Conservation (phyloP, 1,140 invertebrate species). For the Philopotamus ludificatus region DNA sequence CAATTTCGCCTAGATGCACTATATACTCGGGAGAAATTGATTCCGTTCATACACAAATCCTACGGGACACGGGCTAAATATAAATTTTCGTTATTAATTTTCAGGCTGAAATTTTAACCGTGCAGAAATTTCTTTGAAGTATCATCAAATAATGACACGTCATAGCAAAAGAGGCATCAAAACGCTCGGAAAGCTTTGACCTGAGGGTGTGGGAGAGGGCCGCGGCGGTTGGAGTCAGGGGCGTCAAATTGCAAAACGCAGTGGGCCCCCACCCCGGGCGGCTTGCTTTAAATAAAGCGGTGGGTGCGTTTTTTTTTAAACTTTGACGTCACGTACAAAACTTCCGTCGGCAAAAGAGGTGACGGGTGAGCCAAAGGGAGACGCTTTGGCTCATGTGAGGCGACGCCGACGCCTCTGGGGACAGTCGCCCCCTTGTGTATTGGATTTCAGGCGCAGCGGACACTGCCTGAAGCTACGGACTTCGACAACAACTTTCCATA, state of each 20-base stretch:
- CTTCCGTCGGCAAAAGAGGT: slow-evolving; percentile 28
- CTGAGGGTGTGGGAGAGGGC: neutral
- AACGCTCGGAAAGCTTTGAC: too few relatives aligned
- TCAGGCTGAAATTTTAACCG: neutral
- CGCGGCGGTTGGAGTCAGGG: neutral
- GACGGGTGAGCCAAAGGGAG: slow-evolving; percentile 18
- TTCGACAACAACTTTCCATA: too few relatives aligned
- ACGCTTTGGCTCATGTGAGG: slow-evolving; percentile 6
- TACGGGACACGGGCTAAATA: too few relatives aligned
- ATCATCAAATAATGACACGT: too few relatives aligned
- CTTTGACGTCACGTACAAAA: slow-evolving; percentile 31
- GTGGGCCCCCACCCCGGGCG: neutral
- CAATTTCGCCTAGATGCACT: slow-evolving; percentile 26
- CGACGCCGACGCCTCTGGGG: neutral
- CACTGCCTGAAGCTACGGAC: too few relatives aligned
- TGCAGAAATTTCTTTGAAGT: too few relatives aligned
- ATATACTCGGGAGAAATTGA: slow-evolving; percentile 29
- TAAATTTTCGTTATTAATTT: neutral
- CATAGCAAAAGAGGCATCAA: neutral
- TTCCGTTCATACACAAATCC: too few relatives aligned
- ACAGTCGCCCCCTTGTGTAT: neutral
- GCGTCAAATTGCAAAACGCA: neutral
- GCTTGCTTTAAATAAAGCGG: slow-evolving; percentile 24
- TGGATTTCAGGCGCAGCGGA: slow-evolving; percentile 11
- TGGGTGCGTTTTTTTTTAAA: slow-evolving; percentile 11